Conservation (phyloP, 2,113 vertebrate species). For the Gallinago undulata region DNA sequence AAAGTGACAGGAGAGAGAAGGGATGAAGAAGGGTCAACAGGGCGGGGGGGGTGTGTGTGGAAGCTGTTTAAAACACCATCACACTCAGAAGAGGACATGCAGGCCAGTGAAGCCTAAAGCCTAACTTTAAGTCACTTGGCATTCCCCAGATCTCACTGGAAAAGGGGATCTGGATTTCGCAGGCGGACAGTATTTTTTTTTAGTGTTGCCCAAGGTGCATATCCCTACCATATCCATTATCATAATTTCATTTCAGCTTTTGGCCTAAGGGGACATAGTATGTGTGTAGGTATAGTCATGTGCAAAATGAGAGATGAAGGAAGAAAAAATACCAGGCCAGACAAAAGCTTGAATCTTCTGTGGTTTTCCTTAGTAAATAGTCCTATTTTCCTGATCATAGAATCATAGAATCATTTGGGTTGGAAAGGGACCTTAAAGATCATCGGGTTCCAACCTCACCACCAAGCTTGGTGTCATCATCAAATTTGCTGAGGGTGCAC, state of each 20-base stretch:
- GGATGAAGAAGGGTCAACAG: fast-evolving
- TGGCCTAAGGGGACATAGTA: not conserved
- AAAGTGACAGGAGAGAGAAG: not conserved
- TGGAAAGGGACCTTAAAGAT: too few relatives aligned
- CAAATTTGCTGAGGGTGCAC: not conserved
- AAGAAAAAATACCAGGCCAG: not conserved
- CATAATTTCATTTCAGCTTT: not conserved
- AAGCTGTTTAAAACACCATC: not conserved
- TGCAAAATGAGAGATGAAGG: not conserved
- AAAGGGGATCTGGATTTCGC: not conserved
- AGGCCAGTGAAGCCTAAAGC: not conserved
- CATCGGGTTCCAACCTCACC: not conserved
- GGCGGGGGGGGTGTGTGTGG: not conserved
- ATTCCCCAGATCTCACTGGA: not conserved
- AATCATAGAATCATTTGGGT: too few relatives aligned
- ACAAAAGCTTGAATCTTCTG: not conserved
- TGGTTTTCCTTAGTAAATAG: not conserved
- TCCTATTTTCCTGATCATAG: not conserved
- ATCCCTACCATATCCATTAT: not conserved
- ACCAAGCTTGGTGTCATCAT: not conserved
- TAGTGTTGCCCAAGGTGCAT: not conserved
- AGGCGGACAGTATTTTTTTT: not conserved
- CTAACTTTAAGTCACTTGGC: not conserved
- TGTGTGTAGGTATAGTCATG: not conserved
- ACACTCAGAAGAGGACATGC: fast-evolving